Evolutionary conservation across 1,140 invertebrate species (phyloP).

Genomic region (Polyergus mexicanus): DNA sequence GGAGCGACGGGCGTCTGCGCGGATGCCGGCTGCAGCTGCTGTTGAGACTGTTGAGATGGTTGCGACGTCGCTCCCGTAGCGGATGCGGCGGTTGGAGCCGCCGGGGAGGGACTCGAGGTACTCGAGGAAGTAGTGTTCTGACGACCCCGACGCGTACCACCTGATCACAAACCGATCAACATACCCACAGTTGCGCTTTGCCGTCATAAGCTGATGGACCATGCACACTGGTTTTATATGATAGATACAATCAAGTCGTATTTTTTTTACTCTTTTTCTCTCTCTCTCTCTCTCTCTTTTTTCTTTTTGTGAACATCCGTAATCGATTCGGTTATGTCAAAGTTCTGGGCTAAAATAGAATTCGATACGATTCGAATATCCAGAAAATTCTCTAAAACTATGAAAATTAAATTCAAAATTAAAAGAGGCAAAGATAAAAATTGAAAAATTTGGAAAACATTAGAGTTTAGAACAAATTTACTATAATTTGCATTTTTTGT

Average conservation of each 20-base stretch:
- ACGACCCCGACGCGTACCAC: constrained; percentile 86
- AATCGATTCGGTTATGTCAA: constrained; percentile 70
- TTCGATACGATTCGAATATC: background rate
- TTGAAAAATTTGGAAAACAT: background rate
- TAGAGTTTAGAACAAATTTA: background rate
- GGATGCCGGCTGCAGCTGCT: constrained; percentile 68
- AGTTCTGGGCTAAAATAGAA: background rate
- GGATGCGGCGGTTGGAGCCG: constrained; percentile 72
- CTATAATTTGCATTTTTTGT: background rate
- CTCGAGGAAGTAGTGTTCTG: constrained; percentile 84
- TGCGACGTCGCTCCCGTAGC: constrained; percentile 72
- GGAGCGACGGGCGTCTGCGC: constrained; percentile 78
- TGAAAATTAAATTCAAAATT: background rate
- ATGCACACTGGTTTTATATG: constrained; percentile 81
- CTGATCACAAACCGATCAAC: constrained; percentile 86
- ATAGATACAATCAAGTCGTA: constrained; percentile 71
- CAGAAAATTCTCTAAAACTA: background rate
- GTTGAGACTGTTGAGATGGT: constrained; percentile 55
- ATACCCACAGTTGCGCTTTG: constrained; percentile 87
- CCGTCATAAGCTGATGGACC: constrained; percentile 81
- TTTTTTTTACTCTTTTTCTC: constrained; percentile 15
- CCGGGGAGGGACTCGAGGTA: constrained; percentile 81
- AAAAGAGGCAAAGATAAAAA: background rate
- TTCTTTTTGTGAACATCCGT: constrained; percentile 45
- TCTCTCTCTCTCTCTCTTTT: constrained; percentile 9